Conservation (phyloP, 2,888 invertebrate species). For the Hanleya hanleyi region DNA sequence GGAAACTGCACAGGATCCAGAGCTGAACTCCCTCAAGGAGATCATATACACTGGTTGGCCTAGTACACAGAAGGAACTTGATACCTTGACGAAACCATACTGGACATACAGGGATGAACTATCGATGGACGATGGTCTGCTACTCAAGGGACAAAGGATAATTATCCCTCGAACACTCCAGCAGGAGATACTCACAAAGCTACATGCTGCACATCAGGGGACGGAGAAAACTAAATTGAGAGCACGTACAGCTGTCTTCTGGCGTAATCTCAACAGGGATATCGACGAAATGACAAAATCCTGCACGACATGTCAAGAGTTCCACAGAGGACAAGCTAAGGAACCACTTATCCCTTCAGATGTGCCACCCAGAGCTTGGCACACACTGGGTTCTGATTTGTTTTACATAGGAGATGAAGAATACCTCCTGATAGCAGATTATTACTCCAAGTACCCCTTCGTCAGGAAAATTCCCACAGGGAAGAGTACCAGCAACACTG, state of each 20-base stretch:
- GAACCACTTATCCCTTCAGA: conserved; percentile 17
- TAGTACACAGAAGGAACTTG: conserved; percentile 1
- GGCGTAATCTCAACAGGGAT: conserved; percentile 31
- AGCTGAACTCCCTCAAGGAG: conserved; percentile 16
- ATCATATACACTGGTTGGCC: conserved; percentile 26
- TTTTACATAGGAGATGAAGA: conserved; percentile 23
- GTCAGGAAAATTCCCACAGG: conserved; percentile 3
- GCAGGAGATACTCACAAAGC: conserved; percentile 16
- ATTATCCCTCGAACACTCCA: conserved; percentile 18
- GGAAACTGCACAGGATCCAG: conserved; percentile 12
- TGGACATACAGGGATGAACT: conserved; percentile 27
- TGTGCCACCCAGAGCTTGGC: conserved; percentile 22
- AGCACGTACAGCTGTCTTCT: conserved; percentile 23
- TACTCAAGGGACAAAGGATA: conserved; percentile 29
- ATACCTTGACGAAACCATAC: conserved; percentile 18
- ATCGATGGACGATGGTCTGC: conserved; percentile 24
- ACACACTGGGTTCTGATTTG: conserved; percentile 25
- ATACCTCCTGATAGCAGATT: conserved; percentile 21
- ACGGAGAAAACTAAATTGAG: conserved; percentile 22
- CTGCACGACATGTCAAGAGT: conserved; percentile 18
- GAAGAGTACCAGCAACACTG: neutral
- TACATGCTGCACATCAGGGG: conserved; percentile 23
- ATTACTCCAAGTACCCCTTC: conserved; percentile 17
- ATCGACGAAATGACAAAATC: conserved; percentile 14
- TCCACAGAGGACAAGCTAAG: conserved; percentile 11